Percentiles rank a stretch among this genome's conserved stretches.
Evolutionary conservation across 2,113 vertebrate species (phyloP).

Genomic region (Cyphomyrus plagiostoma): DNA sequence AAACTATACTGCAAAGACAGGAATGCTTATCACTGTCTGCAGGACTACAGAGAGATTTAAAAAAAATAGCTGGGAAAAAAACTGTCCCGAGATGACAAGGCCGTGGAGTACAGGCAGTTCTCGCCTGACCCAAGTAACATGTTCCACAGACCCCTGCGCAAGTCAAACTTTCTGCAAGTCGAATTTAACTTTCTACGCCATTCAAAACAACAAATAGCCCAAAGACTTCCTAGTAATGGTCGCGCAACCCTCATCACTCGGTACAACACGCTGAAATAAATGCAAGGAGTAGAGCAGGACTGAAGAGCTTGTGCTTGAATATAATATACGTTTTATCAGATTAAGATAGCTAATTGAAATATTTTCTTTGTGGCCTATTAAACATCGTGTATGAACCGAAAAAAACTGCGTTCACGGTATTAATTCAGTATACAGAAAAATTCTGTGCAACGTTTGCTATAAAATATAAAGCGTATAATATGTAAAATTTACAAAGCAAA

Average conservation of each 20-base stretch:
- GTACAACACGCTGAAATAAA: neutral
- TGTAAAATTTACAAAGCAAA: neutral
- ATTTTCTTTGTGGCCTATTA: neutral
- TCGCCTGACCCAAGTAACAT: neutral
- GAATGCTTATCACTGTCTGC: neutral
- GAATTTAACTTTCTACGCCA: neutral
- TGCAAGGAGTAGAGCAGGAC: neutral
- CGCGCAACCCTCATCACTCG: neutral
- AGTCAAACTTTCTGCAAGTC: neutral
- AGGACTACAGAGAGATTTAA: neutral
- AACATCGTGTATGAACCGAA: neutral
- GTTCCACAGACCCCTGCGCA: neutral
- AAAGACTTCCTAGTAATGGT: neutral
- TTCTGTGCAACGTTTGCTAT: neutral
- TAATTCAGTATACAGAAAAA: neutral
- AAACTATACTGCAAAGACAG: conserved; percentile 33
- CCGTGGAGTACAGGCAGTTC: neutral
- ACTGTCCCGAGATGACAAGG: neutral
- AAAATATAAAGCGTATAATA: neutral
- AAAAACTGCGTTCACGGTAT: neutral
- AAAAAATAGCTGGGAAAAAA: neutral
- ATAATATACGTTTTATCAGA: neutral
- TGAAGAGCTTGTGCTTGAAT: neutral
- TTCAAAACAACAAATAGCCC: neutral
- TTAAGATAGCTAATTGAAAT: neutral